Evolutionary conservation across 2,888 invertebrate genomes (phyloP), one percentile per base, ranked within the genome.

Genomic region (Baccha elongata): DNA sequence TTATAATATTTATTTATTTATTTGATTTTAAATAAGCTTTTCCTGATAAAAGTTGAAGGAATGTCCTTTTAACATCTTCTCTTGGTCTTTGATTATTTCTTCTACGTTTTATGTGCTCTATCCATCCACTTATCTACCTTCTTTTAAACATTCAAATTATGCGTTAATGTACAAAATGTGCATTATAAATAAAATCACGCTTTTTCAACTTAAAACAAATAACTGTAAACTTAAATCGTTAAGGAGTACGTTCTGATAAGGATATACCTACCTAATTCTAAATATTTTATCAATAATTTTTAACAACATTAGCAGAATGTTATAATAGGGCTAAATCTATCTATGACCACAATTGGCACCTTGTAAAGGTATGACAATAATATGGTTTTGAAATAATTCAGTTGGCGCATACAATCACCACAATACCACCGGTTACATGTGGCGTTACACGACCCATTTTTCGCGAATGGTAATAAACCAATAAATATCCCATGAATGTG

Each of bases 321-420:
- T 21, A 11, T 13, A 37, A 21, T 55, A 17, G 40, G 26, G 29
- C 32, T 50, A n/a, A 23, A 67, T 26, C 37, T 74, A 55, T 71
- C 46, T 76, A n/a, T n/a, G 60, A 58, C 81, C 80, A 75, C 75
- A 75, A 67, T 76, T 81, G 81, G 81, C 81, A 81, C 64, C 58
- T n/a, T n/a, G n/a, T n/a, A n/a, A n/a, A 60, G 65, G 58, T 52
- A 65, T n/a, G n/a, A n/a, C n/a, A n/a, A n/a, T 17, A 17, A 5
- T 60, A 62, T 55, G 71, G 65, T 65, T 48, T 58, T 68, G 60
- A 44, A 48, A 58, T 40, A 55, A n/a, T 79, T 26, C n/a, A 68
- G 68, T 60, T 52, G 65, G 58, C 6, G 44, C 32, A 65, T 60
- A 58, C 42, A 64, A 72, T 65, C 65, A 7, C 10, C 8, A 44